These are phyloP conservation scores for Troglohyphantes excavatus DNA, from an alignment of 2,888 invertebrate species.

Conservation along the genomic window DNA sequence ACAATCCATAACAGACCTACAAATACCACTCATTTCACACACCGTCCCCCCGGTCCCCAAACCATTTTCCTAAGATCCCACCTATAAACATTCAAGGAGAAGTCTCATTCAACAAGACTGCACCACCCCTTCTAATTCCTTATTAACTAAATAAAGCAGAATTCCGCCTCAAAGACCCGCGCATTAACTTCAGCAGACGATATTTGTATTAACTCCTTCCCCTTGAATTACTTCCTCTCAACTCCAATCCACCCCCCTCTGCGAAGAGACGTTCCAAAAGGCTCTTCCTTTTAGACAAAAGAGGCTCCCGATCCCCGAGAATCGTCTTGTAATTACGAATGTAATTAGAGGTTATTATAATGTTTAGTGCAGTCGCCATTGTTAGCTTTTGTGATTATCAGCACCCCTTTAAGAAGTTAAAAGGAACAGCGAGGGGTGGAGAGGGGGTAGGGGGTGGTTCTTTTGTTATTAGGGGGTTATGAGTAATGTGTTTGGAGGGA, in stretches of 20 bases:
- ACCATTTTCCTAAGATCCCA: slow-evolving; percentile 6
- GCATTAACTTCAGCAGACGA: slow-evolving; percentile 60
- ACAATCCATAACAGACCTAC: too few species aligned
- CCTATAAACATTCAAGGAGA: slow-evolving; percentile 47
- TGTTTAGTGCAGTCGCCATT: slow-evolving; percentile 60
- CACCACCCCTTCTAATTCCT: slow-evolving; percentile 5
- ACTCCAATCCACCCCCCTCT: slow-evolving; percentile 12
- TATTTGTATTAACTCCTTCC: slow-evolving; percentile 73
- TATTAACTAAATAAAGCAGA: slow-evolving; percentile 68
- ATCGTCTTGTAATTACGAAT: slow-evolving; percentile 75
- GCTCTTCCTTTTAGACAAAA: slow-evolving; percentile 48
- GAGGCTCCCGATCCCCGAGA: slow-evolving; percentile 38
- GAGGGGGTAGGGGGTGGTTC: background rate
- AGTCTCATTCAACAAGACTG: slow-evolving; percentile 53
- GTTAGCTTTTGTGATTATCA: slow-evolving; percentile 68
- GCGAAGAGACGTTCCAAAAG: background rate
- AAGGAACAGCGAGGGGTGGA: slow-evolving; percentile 2
- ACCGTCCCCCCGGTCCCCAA: background rate
- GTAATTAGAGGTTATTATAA: slow-evolving; percentile 76
- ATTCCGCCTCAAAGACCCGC: slow-evolving; percentile 40
- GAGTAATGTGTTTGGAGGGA: slow-evolving; percentile 43
- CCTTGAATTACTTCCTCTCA: slow-evolving; percentile 53
- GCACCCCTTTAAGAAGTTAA: slow-evolving; percentile 44
- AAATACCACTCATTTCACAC: background rate
- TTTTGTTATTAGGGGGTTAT: slow-evolving; percentile 31